A percentile compares a stretch with the other conserved stretches of the same genome.
These are phyloP conservation scores for Urocolius indicus DNA, from an alignment of 2,113 vertebrate species.

Conservation along the genomic window DNA sequence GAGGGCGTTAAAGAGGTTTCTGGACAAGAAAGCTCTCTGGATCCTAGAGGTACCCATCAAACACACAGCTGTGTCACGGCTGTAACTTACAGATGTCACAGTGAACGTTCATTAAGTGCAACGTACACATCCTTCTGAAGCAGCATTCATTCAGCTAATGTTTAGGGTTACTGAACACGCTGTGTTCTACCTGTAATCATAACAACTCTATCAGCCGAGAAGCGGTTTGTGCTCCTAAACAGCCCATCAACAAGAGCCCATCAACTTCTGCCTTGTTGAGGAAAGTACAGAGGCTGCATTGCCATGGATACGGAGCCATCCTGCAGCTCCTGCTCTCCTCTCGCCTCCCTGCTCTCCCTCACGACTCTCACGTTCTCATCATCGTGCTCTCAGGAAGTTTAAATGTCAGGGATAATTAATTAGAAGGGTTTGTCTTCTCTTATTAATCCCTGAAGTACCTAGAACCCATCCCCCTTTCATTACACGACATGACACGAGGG, in stretches of 20 bases:
- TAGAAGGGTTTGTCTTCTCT: slow-evolving; percentile 32
- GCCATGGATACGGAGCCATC: background rate
- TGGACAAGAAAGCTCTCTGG: background rate
- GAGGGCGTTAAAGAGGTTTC: background rate
- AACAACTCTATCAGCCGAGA: background rate
- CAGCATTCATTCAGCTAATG: background rate
- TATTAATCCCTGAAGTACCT: slow-evolving; percentile 46
- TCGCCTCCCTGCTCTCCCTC: background rate
- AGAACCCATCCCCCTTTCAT: slow-evolving; percentile 27
- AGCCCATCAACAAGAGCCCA: background rate
- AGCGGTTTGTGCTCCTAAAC: background rate
- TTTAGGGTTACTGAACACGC: background rate
- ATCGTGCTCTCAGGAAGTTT: slow-evolving; percentile 46
- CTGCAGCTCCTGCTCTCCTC: background rate
- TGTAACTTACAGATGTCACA: background rate
- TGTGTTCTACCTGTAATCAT: background rate
- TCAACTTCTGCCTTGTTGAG: background rate
- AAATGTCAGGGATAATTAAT: slow-evolving; percentile 60
- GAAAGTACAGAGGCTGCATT: background rate
- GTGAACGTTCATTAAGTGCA: background rate
- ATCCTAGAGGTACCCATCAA: background rate
- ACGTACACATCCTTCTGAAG: background rate
- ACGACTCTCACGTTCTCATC: slow-evolving; percentile 4
- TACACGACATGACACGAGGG: background rate
- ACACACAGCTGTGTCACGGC: background rate